Percentiles rank a stretch among this genome's conserved stretches.
Conservation (phyloP, 2,113 vertebrate genomes). For the Peucedramus taeniatus region DNA sequence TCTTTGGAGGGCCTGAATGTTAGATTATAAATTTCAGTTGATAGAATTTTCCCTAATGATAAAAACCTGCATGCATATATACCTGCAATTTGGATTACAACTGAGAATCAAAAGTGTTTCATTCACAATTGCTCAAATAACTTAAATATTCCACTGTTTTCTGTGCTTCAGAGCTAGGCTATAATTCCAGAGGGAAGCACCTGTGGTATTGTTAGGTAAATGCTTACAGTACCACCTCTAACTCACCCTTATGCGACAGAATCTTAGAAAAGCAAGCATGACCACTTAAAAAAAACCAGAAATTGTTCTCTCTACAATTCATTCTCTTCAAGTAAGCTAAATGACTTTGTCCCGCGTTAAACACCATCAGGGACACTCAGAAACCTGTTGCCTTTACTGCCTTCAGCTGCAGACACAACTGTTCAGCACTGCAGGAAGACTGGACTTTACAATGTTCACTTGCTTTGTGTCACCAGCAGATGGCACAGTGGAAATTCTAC, state of each 20-base stretch:
- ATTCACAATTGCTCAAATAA: neutral
- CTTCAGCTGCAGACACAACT: neutral
- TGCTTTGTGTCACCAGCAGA: conserved; percentile 20
- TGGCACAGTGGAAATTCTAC: neutral
- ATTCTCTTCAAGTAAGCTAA: neutral
- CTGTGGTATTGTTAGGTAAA: neutral
- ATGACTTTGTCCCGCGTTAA: neutral
- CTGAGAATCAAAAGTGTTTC: neutral
- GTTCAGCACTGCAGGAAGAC: neutral
- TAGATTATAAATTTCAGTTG: neutral
- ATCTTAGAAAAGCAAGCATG: neutral
- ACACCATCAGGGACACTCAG: neutral
- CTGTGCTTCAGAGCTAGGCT: neutral
- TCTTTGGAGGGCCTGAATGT: neutral
- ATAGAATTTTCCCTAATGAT: neutral
- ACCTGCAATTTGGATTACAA: neutral
- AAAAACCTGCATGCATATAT: neutral
- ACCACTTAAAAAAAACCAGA: neutral
- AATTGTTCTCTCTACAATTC: neutral
- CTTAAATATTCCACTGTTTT: neutral
- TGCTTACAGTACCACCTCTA: neutral
- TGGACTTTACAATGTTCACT: neutral
- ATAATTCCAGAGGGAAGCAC: neutral
- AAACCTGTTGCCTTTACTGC: neutral
- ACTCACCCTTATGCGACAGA: neutral